These are phyloP conservation scores for Cryptotis parvus DNA, from an alignment of 2,113 vertebrate genomes.

Conservation along the genomic window DNA sequence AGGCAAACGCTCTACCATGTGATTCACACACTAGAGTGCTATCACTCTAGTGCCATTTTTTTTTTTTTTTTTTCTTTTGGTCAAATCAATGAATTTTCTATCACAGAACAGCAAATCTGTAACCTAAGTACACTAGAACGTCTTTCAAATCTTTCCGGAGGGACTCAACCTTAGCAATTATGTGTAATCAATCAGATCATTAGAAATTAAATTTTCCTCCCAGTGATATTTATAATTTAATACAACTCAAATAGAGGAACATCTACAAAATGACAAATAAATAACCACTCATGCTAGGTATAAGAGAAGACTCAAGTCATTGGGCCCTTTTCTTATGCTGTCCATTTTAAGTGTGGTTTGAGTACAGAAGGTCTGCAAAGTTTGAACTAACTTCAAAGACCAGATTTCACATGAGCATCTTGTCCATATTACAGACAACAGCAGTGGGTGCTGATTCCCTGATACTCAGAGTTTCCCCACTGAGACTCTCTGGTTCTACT, in stretches of 20 bases:
- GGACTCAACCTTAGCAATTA: not conserved
- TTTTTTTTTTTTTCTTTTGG: not conserved
- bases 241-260: not conserved
- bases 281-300: not conserved
- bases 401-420: not conserved
- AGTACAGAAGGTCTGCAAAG: not conserved
- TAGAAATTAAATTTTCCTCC: not conserved
- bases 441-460: not conserved
- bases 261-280: not conserved
- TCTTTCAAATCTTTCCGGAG: not conserved
- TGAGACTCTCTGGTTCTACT: not conserved
- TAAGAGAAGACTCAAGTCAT: not conserved
- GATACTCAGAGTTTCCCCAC: not conserved
- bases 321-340: not conserved
- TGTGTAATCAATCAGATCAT: not conserved
- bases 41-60: no score
- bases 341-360: not conserved
- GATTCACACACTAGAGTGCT: no score
- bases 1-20: no score
- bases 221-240: not conserved
- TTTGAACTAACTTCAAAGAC: constrained; percentile 10
- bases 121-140: not conserved
- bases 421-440: not conserved
- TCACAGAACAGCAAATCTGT: not conserved
- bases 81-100: not conserved